Percentiles rank a stretch among this genome's conserved stretches.
phyloP scores from a whole-genome alignment of 2,888 invertebrate genomes.

The Chaitophorus viminalis region DNA sequence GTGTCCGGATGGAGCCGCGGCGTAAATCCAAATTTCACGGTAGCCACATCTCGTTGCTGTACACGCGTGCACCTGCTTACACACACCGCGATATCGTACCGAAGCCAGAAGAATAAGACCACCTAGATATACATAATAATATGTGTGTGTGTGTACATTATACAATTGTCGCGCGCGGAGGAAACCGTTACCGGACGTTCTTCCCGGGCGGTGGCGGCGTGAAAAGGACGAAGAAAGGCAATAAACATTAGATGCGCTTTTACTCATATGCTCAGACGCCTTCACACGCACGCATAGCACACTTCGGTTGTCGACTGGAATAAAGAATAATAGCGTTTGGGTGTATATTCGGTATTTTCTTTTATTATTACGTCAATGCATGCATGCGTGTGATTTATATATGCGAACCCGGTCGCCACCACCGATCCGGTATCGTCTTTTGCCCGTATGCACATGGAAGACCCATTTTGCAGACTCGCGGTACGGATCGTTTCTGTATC shows the following conservation, averaged over 20 bases:
- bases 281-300: background rate
- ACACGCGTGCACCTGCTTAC: background rate
- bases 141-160: no score
- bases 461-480: background rate
- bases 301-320: slow-evolving; percentile 41
- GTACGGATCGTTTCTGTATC: background rate
- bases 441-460: background rate
- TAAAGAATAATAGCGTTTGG: slow-evolving; percentile 53
- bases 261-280: background rate
- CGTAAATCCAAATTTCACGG: background rate
- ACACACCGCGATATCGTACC: background rate
- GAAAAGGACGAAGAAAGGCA: slow-evolving; percentile 43
- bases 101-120: no score
- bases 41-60: background rate
- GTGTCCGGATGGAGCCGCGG: background rate
- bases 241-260: slow-evolving; percentile 35
- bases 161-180: background rate
- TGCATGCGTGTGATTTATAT: background rate
- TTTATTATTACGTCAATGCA: background rate
- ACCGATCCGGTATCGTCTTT: background rate
- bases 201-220: background rate
- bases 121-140: no score
- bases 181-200: background rate
- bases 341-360: slow-evolving; percentile 1
- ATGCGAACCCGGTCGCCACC: background rate